Conservation (phyloP, 2,113 vertebrate genomes). For the Pseudonaja textilis region DNA sequence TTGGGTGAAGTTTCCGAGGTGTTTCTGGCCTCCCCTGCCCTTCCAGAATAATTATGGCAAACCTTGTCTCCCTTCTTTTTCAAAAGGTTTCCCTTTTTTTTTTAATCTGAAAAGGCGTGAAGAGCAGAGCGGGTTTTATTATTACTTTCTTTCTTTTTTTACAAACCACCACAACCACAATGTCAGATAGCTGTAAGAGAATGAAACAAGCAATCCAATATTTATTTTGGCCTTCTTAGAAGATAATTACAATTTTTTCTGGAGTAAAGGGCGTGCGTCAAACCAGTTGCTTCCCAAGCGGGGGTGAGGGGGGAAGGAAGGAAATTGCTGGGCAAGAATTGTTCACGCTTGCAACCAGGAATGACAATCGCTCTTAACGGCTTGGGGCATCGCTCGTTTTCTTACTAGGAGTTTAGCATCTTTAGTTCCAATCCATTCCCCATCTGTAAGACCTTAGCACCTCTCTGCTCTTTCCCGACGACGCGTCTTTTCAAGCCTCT, state of each 20-base stretch:
- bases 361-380: not conserved
- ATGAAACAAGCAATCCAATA: not conserved
- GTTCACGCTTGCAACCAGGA: not conserved
- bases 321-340: not conserved
- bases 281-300: not conserved
- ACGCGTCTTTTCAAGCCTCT: not conserved
- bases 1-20: not conserved
- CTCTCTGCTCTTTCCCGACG: not conserved
- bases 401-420: not conserved
- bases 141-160: not conserved
- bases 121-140: not conserved
- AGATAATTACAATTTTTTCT: not conserved
- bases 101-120: not conserved
- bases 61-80: not conserved
- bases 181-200: conserved; percentile 23
- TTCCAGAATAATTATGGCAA: not conserved
- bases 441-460: not conserved
- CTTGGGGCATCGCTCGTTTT: not conserved
- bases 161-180: not conserved
- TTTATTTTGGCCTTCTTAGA: not conserved
- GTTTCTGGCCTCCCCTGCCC: not conserved
- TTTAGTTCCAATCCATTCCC: not conserved
- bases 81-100: not conserved
- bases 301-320: not conserved
- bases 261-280: not conserved